Base-by-base conservation (phyloP, 2,797 vertebrate species). In the Acipenser oxyrinchus region DNA sequence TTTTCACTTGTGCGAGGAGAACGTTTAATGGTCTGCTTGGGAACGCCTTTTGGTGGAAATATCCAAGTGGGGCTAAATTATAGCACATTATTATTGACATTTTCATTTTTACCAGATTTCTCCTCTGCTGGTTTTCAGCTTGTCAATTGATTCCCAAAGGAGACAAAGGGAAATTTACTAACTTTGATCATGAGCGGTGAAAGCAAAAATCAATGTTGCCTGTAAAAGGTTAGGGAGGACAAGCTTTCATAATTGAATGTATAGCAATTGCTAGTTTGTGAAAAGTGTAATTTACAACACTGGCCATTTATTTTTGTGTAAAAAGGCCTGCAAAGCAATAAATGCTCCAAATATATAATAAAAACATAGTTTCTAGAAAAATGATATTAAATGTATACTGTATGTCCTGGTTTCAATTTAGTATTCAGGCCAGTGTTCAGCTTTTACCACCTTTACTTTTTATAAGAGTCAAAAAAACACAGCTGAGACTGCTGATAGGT, bases 1-100 rank as follows among this genome's bases (percentile, higher is more conserved):
- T 76, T 77, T 76, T 52, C 7, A 62, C 65, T 75, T 1, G 73
- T 62, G 70, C 37, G 68, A 71, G 49, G 64, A 15, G n/a, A 12
- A 13, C n/a, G 59, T 51, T 37, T 7, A 73, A 78, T 71, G 71
- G 78, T 62, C 60, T 70, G 37, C 9, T 77, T 73, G 66, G 68
- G 71, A 7, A 73, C 62, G 82, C 52, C 74, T 55, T 68, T 64
- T 71, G 69, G 67, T 70, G 72, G 70, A 65, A 60, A 74, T 73
- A 76, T 78, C 69, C 64, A 68, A 23, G 37, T 78, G 71, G 7
- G 23, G 51, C 13, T 75, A 67, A 71, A 49, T 71, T 59, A 51
- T 75, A 50, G 64, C 73, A 68, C 68, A 65, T 59, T 64, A 13
- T 49, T 59, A 48, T 4, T 0, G 10, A 48, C 10, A n/a, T 9